These are phyloP conservation scores for Lutra lutra DNA, from an alignment of 2,797 vertebrate species.

Conservation along the genomic window DNA sequence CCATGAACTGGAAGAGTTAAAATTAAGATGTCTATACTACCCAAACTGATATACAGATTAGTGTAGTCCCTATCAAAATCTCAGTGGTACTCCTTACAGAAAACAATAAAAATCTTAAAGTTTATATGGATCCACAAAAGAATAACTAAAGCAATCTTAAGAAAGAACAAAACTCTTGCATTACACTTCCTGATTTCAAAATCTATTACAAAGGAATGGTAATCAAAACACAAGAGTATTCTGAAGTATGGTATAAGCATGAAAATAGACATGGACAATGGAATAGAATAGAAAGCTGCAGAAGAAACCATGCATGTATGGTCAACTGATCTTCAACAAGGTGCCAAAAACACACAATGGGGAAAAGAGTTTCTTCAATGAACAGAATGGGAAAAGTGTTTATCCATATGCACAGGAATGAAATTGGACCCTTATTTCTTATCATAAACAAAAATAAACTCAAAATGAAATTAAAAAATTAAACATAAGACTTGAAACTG, in stretches of 20 bases:
- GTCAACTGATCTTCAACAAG: not conserved
- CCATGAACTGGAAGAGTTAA: not conserved
- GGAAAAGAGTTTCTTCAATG: not conserved
- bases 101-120: not conserved
- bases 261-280: not conserved
- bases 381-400: not conserved
- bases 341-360: not conserved
- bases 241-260: not conserved
- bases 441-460: not conserved
- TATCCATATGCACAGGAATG: not conserved
- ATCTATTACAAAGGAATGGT: not conserved
- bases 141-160: not conserved
- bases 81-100: not conserved
- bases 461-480: not conserved
- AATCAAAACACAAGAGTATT: not conserved
- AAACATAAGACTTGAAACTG: not conserved
- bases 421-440: not conserved
- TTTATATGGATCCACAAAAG: not conserved
- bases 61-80: not conserved
- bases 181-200: not conserved
- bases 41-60: not conserved
- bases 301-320: not conserved
- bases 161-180: not conserved
- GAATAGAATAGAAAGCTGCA: not conserved
- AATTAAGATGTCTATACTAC: not conserved